These are phyloP conservation scores for Agapornis canus DNA, from an alignment of 2,797 vertebrate species.

Conservation along the genomic window DNA sequence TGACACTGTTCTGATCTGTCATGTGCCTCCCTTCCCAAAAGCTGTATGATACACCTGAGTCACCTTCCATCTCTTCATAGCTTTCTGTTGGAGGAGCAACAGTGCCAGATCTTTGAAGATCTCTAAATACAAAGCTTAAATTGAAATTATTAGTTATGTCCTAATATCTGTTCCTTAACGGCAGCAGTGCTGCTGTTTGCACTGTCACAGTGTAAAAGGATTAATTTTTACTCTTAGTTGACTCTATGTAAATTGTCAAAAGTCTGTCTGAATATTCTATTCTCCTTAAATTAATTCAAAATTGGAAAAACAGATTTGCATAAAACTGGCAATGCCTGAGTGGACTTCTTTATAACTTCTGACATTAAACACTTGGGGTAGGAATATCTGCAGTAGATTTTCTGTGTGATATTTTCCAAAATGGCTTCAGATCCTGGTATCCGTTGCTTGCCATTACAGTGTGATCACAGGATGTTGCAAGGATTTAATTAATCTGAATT, in stretches of 20 bases:
- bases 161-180: not conserved
- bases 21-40: not conserved
- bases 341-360: not conserved
- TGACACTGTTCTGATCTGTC: not conserved
- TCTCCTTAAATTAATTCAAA: not conserved
- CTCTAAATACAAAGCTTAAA: not conserved
- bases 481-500: not conserved
- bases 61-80: not conserved
- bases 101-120: not conserved
- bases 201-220: not conserved
- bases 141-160: not conserved
- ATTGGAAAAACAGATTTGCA: not conserved
- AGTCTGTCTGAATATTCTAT: not conserved
- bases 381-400: not conserved
- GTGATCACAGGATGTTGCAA: not conserved
- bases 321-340: not conserved
- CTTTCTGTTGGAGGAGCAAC: not conserved
- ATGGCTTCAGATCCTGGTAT: not conserved
- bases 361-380: not conserved
- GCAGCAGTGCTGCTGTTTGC: not conserved
- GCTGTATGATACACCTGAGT: not conserved
- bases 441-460: accelerated
- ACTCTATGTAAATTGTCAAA: not conserved
- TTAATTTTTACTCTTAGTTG: not conserved
- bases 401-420: not conserved